A percentile compares a stretch with the other conserved stretches of the same genome.
phyloP scores from a whole-genome alignment of 2,113 vertebrate species.

The Athene noctua region DNA sequence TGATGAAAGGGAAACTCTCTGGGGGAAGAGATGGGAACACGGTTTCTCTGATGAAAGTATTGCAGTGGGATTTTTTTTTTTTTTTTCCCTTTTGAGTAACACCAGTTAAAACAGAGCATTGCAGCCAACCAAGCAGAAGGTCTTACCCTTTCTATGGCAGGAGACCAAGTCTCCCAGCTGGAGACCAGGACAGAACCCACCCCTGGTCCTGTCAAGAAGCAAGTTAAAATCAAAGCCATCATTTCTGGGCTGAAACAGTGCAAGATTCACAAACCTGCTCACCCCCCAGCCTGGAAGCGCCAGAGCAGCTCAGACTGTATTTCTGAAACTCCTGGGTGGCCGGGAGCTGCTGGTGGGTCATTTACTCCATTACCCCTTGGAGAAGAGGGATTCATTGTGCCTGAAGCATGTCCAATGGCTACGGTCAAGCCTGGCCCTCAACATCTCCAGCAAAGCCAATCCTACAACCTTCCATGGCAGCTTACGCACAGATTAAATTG shows the following conservation, averaged over 20 bases:
- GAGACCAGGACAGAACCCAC: neutral
- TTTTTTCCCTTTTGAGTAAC: neutral
- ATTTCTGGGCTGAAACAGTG: neutral
- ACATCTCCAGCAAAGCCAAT: neutral
- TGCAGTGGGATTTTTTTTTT: neutral
- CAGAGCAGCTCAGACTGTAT: neutral
- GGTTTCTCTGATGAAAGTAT: slow-evolving; percentile 18
- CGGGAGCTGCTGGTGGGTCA: neutral
- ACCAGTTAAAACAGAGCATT: neutral
- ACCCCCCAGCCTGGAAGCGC: neutral
- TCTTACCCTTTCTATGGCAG: slow-evolving; percentile 12
- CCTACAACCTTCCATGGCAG: slow-evolving; percentile 17
- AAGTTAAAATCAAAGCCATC: slow-evolving; percentile 4
- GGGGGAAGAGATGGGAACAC: neutral
- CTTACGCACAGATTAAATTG: neutral
- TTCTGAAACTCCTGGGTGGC: neutral
- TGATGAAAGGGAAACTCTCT: neutral
- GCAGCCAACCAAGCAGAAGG: neutral
- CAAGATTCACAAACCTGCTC: neutral
- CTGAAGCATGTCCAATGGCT: neutral
- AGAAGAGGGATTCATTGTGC: neutral
- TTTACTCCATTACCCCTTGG: neutral
- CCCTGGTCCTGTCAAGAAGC: neutral
- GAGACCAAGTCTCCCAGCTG: neutral
- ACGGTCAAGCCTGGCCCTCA: neutral